Evolutionary conservation across 1,140 invertebrate genomes (phyloP).

Genomic region (Ips typographus): DNA sequence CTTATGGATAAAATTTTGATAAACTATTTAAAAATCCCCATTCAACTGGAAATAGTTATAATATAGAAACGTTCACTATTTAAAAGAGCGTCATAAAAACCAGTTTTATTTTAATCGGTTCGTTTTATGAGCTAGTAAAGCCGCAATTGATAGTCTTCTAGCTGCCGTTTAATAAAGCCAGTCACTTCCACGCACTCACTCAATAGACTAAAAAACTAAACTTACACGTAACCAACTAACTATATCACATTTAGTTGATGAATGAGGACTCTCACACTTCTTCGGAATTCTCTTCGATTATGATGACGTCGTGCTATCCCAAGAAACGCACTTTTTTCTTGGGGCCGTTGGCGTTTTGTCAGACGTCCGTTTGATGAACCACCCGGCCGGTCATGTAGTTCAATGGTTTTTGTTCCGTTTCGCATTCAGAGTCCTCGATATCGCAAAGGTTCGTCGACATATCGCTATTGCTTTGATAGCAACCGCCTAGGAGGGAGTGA

Average conservation of each 20-base stretch:
- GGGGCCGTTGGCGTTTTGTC: constrained; percentile 49
- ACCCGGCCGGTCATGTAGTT: constrained; percentile 55
- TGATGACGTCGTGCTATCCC: constrained; percentile 42
- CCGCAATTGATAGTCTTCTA: no score
- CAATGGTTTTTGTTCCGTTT: constrained; percentile 60
- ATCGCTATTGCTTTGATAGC: constrained; percentile 77
- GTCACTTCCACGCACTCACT: no score
- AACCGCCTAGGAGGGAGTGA: constrained; percentile 69
- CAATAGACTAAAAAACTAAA: no score
- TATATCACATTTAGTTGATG: constrained; percentile 3
- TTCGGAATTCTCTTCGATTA: constrained; percentile 19
- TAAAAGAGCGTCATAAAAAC: no score
- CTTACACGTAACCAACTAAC: neutral
- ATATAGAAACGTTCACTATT: no score
- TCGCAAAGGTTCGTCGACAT: constrained; percentile 86
- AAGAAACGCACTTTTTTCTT: constrained; percentile 39
- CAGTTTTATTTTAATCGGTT: no score
- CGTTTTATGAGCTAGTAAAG: no score
- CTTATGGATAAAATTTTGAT: no score
- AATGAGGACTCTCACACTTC: neutral
- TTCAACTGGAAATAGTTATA: no score
- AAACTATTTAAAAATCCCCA: no score
- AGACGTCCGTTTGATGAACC: constrained; percentile 61
- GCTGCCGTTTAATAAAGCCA: no score
- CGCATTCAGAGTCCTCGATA: constrained; percentile 88